Percentiles rank a stretch among this genome's conserved stretches.
Evolutionary conservation across 2,113 vertebrate genomes (phyloP).

Genomic region (Gallinago media): DNA sequence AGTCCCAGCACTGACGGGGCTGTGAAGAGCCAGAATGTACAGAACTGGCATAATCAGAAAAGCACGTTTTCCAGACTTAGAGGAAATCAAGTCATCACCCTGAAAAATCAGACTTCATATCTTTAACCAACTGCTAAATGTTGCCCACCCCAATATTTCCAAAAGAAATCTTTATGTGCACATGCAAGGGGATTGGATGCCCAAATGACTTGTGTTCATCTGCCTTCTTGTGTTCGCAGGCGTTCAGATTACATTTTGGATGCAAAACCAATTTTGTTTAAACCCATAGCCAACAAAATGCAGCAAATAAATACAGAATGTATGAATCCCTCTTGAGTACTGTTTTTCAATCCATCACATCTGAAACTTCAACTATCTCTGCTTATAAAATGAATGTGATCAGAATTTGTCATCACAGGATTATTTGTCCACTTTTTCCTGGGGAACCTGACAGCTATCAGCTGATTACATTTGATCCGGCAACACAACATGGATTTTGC

Average conservation of each 20-base stretch:
- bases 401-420: not conserved
- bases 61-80: not conserved
- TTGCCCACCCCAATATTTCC: not conserved
- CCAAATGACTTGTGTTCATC: not conserved
- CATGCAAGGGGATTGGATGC: not conserved
- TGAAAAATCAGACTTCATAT: not conserved
- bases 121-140: not conserved
- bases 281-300: conserved; percentile 25
- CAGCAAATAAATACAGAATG: conserved; percentile 34
- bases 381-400: conserved; percentile 27
- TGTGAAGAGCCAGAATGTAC: not conserved
- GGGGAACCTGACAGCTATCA: conserved; percentile 1
- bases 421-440: conserved; percentile 5
- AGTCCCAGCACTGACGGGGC: not conserved
- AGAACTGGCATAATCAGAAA: not conserved
- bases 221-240: not conserved
- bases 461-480: not conserved
- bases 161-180: not conserved
- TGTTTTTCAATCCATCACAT: conserved; percentile 44
- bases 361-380: not conserved
- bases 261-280: conserved; percentile 40
- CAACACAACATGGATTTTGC: not conserved
- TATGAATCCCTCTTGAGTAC: conserved; percentile 14
- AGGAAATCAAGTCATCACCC: not conserved
- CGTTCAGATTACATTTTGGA: conserved; percentile 33